Base-by-base conservation (phyloP, 2,113 vertebrate genomes). In the Porphyrio hochstetteri region DNA sequence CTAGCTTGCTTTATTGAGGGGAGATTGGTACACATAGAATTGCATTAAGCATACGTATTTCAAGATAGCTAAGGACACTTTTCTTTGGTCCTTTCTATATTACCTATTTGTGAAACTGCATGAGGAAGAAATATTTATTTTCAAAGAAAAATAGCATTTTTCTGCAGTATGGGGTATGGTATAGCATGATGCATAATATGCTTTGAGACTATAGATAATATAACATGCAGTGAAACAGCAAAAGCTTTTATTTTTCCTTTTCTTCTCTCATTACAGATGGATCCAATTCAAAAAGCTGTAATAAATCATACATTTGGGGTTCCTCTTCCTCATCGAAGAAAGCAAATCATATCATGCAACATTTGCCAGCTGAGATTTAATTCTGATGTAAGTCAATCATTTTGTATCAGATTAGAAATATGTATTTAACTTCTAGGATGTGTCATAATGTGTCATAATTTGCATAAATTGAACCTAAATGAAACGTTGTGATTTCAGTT, bases 361-460 rank as follows among this genome's bases (percentile, higher is more conserved):
- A 98, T 99, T 95, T 99, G 99, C 98, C 99, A 99, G 97, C 98
- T 99, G 97, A 99, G 99, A 98, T 99, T 99, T 98, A 99, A 99
- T 98, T 99, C 99, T 20, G 99, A 99, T 99, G 99, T 99, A 99
- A 99, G 98, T 98, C 18, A 8, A 96, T 95, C 57, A 82, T 95
- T 98, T 97, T 95, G 57, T 96, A 92, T 97, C 85, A 88, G 69
- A 91, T 91, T 92, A 95, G 93, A 96, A 92, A 96, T 90, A 90
- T 38, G 46, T 93, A 94, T 87, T 96, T 91, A 79, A 82, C 75
- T 92, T 84, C 78, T 81, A 82, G 76, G 69, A 65, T 91, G 86
- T 93, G 86, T 77, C 81, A n/a, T 92, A 75, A 65, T 91, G 86
- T 93, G 86, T 77, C 81, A n/a, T 93, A 75, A 93, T 90, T 93